Evolutionary conservation across 2,888 invertebrate species (phyloP), one percentile per base, ranked within the genome.

Genomic region (Lysandra bellargus): DNA sequence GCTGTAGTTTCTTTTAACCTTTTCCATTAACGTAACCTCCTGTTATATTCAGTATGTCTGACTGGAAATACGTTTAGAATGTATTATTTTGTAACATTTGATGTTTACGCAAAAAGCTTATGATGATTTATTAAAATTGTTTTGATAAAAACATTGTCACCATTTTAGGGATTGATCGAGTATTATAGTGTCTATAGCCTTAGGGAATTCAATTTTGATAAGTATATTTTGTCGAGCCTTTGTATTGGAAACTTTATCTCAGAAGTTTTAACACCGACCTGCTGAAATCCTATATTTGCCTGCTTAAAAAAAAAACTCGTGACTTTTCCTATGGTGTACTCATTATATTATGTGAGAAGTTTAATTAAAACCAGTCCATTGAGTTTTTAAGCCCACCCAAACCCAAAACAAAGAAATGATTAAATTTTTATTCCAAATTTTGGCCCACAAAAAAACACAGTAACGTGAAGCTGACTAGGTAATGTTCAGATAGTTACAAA

Each of bases 1-100:
- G 69, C 33, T 69, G 69, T 33, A 9, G 33, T 69, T 69, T 37
- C 33, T 69, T 69, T 69, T 37, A 69, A 69, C 33, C 69, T 69
- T 69, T 69, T 69, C 69, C 30, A 69, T 69, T 69, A 69, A 69
- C 69, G 1, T 69, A 33, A 69, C 33, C 33, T 12, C 14, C 14
- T 69, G 14, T 69, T 69, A 37, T 69, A 64, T 69, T 69, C 14
- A 23, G 69, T 14, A 33, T 33, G 64, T 69, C 64, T 69, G 69
- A 33, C 1, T 69, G 1, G 7, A 12, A 64, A 64, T 37, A 33
- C 17, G 14, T 14, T 69, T 0, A 69, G 12, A 14, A 33, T 57
- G 4, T 14, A 69, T 69, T 33, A 33, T 37, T 69, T 30, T 12
- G 23, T 64, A 30, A 64, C 12, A 30, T 30, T 64, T 64, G 12